Evolutionary conservation across 2,888 invertebrate species (phyloP).

Genomic region (Troglohyphantes excavatus): DNA sequence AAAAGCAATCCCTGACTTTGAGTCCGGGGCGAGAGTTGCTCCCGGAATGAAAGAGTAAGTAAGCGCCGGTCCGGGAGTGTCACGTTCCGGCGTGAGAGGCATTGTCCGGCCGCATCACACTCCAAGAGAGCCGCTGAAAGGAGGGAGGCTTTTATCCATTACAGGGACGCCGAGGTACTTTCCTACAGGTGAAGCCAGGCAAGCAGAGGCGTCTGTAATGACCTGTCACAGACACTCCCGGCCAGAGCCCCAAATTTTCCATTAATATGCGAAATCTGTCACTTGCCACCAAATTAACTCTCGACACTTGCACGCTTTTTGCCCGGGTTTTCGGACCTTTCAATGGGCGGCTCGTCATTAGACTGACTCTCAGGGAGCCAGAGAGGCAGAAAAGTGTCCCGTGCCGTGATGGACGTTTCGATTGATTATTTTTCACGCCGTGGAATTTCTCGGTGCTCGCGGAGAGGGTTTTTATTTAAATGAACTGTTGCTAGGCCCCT

Average conservation of each 20-base stretch:
- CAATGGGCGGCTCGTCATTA: neutral
- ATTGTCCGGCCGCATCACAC: conserved; percentile 72
- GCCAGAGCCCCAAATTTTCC: conserved; percentile 65
- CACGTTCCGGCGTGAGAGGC: conserved; percentile 67
- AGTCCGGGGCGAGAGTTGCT: conserved; percentile 37
- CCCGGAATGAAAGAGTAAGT: conserved; percentile 60
- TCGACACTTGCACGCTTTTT: conserved; percentile 74
- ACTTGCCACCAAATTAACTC: conserved; percentile 78
- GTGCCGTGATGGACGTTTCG: neutral
- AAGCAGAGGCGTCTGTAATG: conserved; percentile 70
- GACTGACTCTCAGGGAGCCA: neutral
- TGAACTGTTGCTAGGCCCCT: too few species aligned
- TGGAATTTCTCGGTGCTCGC: neutral
- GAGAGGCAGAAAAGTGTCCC: conserved; percentile 12
- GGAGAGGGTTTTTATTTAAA: neutral
- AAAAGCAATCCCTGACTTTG: neutral
- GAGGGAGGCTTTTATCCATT: conserved; percentile 51
- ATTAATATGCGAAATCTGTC: conserved; percentile 78
- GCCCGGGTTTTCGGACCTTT: conserved; percentile 1
- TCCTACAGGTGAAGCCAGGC: conserved; percentile 67
- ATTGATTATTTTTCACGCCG: neutral
- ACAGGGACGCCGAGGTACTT: conserved; percentile 53
- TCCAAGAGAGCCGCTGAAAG: conserved; percentile 56
- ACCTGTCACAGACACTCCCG: conserved; percentile 71
- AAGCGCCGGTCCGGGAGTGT: conserved; percentile 50